phyloP scores from a whole-genome alignment of 2,797 vertebrate genomes.

The Mormyrops attenuatus region DNA sequence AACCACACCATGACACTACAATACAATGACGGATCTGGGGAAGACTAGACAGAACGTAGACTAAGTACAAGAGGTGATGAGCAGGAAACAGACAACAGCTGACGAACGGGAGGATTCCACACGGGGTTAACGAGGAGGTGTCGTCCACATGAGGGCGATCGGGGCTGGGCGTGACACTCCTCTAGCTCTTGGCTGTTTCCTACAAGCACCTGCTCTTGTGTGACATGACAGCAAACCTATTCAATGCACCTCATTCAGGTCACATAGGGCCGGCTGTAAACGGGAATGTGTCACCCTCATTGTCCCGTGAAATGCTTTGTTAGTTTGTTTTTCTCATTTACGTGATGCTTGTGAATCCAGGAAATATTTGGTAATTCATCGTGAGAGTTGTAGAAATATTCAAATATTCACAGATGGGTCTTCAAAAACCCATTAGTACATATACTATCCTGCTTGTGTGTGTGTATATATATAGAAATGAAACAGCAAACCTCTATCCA shows the following conservation, averaged over 20 bases:
- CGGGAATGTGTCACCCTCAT: background rate
- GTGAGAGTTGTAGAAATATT: background rate
- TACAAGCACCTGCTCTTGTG: background rate
- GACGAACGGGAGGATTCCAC: too few relatives aligned
- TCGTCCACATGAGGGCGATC: too few relatives aligned
- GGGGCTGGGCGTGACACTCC: too few relatives aligned
- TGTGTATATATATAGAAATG: background rate
- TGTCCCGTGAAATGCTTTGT: background rate
- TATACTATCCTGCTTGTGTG: too few relatives aligned
- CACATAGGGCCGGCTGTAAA: background rate
- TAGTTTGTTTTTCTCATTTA: background rate
- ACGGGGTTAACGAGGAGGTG: too few relatives aligned
- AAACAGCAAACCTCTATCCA: background rate
- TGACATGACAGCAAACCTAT: background rate
- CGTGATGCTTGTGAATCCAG: background rate
- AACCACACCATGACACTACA: too few relatives aligned
- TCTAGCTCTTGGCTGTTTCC: background rate
- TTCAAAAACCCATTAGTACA: background rate
- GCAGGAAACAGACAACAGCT: too few relatives aligned
- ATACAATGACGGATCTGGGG: too few relatives aligned
- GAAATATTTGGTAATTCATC: background rate
- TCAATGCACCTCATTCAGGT: background rate
- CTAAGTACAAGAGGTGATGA: too few relatives aligned
- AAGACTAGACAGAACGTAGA: too few relatives aligned
- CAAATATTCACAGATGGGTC: background rate